phyloP scores from a whole-genome alignment of 2,888 invertebrate species.

The Cheilosia vulpina region DNA sequence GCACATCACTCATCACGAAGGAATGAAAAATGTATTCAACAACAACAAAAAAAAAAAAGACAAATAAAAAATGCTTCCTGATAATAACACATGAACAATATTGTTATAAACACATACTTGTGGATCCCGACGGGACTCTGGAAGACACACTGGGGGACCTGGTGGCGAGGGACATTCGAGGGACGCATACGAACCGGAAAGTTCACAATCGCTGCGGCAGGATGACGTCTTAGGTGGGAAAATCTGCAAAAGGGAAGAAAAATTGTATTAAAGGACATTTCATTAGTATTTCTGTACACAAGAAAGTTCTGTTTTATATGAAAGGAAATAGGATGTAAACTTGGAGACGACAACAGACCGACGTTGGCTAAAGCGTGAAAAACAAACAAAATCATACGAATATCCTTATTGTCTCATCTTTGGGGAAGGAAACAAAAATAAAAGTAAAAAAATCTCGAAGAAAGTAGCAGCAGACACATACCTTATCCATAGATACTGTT shows the following conservation, averaged over 20 bases:
- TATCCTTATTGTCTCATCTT: slow-evolving; percentile 45
- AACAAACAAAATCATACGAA: slow-evolving; percentile 57
- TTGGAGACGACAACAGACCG: slow-evolving; percentile 35
- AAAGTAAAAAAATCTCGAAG: slow-evolving; percentile 19
- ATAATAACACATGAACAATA: slow-evolving; percentile 50
- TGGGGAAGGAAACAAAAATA: neutral
- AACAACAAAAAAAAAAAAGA: slow-evolving; percentile 17
- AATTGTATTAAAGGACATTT: slow-evolving; percentile 49
- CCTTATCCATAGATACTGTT: neutral
- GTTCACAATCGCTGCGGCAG: slow-evolving; percentile 79
- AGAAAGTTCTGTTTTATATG: slow-evolving; percentile 46
- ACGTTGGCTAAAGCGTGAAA: slow-evolving; percentile 40
- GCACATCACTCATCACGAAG: slow-evolving; percentile 53
- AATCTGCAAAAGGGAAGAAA: slow-evolving; percentile 76
- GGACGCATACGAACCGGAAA: slow-evolving; percentile 80
- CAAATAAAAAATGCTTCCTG: slow-evolving; percentile 13
- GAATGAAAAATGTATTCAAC: slow-evolving; percentile 34
- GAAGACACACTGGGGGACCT: slow-evolving; percentile 79
- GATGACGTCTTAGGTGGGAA: slow-evolving; percentile 79
- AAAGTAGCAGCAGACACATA: slow-evolving; percentile 10
- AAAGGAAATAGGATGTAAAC: slow-evolving; percentile 41
- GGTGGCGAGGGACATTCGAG: slow-evolving; percentile 80
- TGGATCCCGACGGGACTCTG: slow-evolving; percentile 79
- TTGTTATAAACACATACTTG: slow-evolving; percentile 77
- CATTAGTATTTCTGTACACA: slow-evolving; percentile 56